Base-by-base conservation (phyloP, 92 coral and sea anemone species). In the Actinostola sp. region DNA sequence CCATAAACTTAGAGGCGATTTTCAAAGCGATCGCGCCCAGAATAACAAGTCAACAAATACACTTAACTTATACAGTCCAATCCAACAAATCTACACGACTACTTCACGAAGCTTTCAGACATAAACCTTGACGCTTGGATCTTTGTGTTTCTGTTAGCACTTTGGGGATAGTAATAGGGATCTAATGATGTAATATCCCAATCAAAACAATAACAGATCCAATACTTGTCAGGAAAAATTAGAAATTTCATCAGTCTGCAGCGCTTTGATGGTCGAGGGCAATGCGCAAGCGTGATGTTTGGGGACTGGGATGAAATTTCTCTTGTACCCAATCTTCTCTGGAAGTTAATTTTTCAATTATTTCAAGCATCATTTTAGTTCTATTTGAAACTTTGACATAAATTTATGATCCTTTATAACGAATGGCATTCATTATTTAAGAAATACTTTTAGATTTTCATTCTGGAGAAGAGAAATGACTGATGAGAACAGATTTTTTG, bases 131-230 rank as follows among this genome's bases (percentile, higher is more conserved):
- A 54, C 28, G 12, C 49, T 32, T 39, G 21, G 34, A 9, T 36
- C 31, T 50, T 2, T 52, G 24, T 8, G 34, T 35, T 32, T 36
- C 24, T 46, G 77, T 17, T 56, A 29, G 36, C n/a, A 38, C 23
- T 36, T 57, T 30, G 3, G 23, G 74, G 74, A 28, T 68, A 52
- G 33, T 31, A 30, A 8, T 34, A 11, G 62, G 24, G 49, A 51
- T 31, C 32, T 26, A 32, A 45, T 77, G 83, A 77, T 77, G 75
- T 77, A 66, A 77, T 31, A 52, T 35, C 68, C 59, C 31, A 67
- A 77, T 56, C 66, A 54, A 66, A 77, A 77, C 83, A 77, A 67
- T 30, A 67, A 70, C 76, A 67, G 63, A 55, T 36, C 76, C 50
- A 17, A 23, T 5, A 30, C 38, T 60, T 61, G 5, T 62, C 8